Evolutionary conservation across 2,797 vertebrate species (phyloP).

Genomic region (Crenichthys baileyi): DNA sequence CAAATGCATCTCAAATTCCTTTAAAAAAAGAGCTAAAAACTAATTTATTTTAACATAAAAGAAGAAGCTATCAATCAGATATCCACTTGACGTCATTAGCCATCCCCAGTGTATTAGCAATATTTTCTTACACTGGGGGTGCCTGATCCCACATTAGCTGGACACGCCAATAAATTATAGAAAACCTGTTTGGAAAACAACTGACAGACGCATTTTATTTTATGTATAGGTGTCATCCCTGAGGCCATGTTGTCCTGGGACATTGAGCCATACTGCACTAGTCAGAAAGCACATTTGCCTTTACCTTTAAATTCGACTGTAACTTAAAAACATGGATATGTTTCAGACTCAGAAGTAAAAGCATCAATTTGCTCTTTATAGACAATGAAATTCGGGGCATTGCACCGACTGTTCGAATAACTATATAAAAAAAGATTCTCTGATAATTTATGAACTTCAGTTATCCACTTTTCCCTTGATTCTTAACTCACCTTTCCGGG

Average conservation of each 20-base stretch:
- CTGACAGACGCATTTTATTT: too few species aligned
- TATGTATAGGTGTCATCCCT: too few species aligned
- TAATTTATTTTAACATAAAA: too few species aligned
- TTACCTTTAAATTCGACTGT: neutral
- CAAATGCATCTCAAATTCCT: too few species aligned
- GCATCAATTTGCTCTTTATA: neutral
- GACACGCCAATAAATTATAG: neutral
- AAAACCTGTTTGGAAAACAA: too few species aligned
- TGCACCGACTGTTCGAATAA: neutral
- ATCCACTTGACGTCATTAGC: neutral
- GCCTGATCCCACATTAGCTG: neutral
- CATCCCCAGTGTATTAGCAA: neutral
- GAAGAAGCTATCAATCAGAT: too few species aligned
- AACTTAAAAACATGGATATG: neutral
- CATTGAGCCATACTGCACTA: too few species aligned
- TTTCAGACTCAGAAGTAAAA: neutral
- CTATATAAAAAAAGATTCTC: neutral
- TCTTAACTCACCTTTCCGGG: conserved; percentile 91
- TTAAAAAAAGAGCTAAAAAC: too few species aligned
- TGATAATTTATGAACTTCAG: neutral
- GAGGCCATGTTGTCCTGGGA: too few species aligned
- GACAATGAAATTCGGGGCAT: neutral
- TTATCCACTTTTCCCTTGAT: neutral
- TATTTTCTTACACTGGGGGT: too few species aligned
- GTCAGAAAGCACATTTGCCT: too few species aligned